Evolutionary conservation across 2,113 vertebrate species (phyloP), one percentile per base, ranked within the genome.

Genomic region (Equus przewalskii): DNA sequence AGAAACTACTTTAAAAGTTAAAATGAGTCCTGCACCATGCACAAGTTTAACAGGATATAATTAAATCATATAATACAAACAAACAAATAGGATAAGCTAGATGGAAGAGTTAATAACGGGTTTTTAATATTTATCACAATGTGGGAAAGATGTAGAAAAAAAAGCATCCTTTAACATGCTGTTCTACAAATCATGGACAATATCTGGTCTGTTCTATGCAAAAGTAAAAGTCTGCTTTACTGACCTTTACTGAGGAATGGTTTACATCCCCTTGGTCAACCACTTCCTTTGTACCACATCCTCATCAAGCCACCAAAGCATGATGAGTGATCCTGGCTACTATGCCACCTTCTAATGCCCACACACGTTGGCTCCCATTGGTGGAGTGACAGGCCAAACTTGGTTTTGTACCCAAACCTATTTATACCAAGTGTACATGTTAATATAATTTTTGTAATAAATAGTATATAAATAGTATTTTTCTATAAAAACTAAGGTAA

Each of bases 1-100:
- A 64, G 51, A 89, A 91, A 76, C 15, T 14, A 65, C 30, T 88
- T 88, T 69, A 36, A 73, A 86, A 80, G 33, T 88, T 89, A 91
- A 88, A 94, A 81, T 84, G 60, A 72, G 12, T 54, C 44, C 12
- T 82, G 18, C 22, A 15, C 28, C 33, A 28, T 28, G 28, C 2
- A 65, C 18, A 96, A 65, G 54, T 67, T 79, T 94, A 91, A 89
- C 56, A 58, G 33, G 70, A 79, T 64, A 15, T 11, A 90, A 78
- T 94, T 87, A 96, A 73, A 82, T 62, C 18, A 36, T 51, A 62
- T 13, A 72, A 49, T 54, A 60, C 18, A 3, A 3, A 19, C 33
- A 58, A 92, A 91, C 44, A 76, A 94, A 81, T 60, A 89, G 69
- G 24, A 75, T 41, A 60, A n/a, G 67, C 60, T 44, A 82, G 24